Evolutionary conservation across 2,113 vertebrate species (phyloP), one percentile per base, ranked within the genome.

Genomic region (Bucco capensis): DNA sequence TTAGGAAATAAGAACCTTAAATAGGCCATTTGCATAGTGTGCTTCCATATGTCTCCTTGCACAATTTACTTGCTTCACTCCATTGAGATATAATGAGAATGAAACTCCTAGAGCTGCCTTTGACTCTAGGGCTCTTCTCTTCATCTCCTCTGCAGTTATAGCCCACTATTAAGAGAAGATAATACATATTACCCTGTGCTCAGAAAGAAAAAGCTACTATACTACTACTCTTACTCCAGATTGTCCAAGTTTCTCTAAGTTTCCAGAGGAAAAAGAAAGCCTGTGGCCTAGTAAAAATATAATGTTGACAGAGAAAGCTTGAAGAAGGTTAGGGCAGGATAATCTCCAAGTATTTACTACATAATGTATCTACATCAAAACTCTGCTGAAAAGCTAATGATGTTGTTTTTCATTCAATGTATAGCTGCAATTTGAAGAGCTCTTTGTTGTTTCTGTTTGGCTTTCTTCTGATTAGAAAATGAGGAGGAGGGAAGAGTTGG

Each of bases 31-130:
- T 90, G 54, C 5, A 1, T 86, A 73, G 73, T 40, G 78, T 92
- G 83, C 42, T 87, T 94, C 86, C 95, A 92, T 92, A 94, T 95
- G 92, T 92, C 95, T 92, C 83, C 74, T 90, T 94, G 86, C 8
- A 2, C 83, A 96, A 86, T 94, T 93, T 94, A 82, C 93, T 92
- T 96, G 80, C 83, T 86, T 70, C 86, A 90, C 74, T 94, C 83
- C 86, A 89, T 92, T 95, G 90, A 95, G 88, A 92, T 78, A 90
- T 75, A 94, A 94, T 93, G 83, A 86, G 90, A 76, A 81, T 35
- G 38, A 86, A 93, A 73, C 47, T 93, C 83, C 77, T 93, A 66
- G 67, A 92, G 77, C 42, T 86, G 66, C 67, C 83, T 90, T 92
- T 93, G 74, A 90, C 71, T 92, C 83, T 72, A 44, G 87, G 67